These are phyloP conservation scores for Neoarius graeffei DNA, from an alignment of 2,113 vertebrate genomes.

Conservation along the genomic window DNA sequence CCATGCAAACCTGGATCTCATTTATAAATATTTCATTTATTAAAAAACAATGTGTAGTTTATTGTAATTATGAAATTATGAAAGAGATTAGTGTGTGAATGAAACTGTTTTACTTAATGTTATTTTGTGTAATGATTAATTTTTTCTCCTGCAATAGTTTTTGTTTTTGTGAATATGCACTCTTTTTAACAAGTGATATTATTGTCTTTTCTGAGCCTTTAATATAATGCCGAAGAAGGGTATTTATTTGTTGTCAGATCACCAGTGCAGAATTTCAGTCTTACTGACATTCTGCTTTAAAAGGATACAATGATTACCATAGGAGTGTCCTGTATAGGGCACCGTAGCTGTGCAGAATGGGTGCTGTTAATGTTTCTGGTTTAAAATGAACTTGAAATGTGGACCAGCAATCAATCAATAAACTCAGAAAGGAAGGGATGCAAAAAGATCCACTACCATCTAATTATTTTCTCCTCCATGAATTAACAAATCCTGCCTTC, in stretches of 20 bases:
- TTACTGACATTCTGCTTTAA: not conserved
- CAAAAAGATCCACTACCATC: not conserved
- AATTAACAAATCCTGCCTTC: not conserved
- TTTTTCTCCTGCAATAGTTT: not conserved
- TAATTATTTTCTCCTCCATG: not conserved
- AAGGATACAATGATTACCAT: not conserved
- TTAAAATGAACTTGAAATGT: too few species aligned
- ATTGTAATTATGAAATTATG: not conserved
- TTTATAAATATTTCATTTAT: not conserved
- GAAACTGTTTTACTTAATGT: not conserved
- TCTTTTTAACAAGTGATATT: not conserved
- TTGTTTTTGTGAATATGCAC: not conserved
- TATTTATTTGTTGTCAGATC: too few species aligned
- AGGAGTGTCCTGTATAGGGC: too few species aligned
- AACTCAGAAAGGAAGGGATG: not conserved
- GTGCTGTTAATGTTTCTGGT: too few species aligned
- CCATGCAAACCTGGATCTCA: not conserved
- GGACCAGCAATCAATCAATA: too few species aligned
- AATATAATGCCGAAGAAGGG: too few species aligned
- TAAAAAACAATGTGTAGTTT: not conserved
- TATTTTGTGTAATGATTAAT: not conserved
- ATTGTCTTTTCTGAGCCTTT: not conserved
- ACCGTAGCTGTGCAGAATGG: too few species aligned
- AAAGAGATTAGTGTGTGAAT: not conserved
- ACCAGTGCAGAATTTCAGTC: not conserved